Conservation (phyloP, 2,113 vertebrate genomes). For the Protomyctophum bolini region DNA sequence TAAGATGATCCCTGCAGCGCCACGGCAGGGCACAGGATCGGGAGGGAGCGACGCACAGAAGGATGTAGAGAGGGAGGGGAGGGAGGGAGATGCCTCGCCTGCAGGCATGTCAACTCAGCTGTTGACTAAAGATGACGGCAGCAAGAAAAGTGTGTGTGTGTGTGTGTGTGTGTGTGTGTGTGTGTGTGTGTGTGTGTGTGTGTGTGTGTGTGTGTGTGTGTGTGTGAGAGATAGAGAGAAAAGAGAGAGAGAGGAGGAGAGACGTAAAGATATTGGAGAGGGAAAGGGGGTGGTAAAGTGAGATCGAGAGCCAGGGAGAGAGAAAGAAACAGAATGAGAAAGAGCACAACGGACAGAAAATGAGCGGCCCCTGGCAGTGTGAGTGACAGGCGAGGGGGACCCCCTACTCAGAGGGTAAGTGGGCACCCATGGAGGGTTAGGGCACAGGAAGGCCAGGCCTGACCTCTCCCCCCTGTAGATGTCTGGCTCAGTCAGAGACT, state of each 20-base stretch:
- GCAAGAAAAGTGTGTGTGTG: conserved; percentile 40
- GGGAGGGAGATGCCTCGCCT: conserved; percentile 24
- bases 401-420: conserved; percentile 75
- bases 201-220: background rate
- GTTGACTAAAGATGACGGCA: conserved; percentile 60
- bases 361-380: conserved; percentile 26
- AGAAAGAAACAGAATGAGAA: conserved; percentile 21
- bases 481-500: conserved; percentile 61
- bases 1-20: conserved; percentile 70
- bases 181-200: conserved; percentile 6
- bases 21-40: conserved; percentile 56
- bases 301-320: background rate
- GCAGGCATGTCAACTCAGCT: conserved; percentile 71
- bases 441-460: conserved; percentile 69
- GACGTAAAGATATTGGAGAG: conserved; percentile 9
- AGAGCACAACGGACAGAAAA: conserved; percentile 27
- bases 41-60: conserved; percentile 39
- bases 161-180: background rate
- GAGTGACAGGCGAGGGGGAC: conserved; percentile 65
- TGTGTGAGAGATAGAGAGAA: background rate
- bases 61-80: conserved; percentile 23
- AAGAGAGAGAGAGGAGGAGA: background rate
- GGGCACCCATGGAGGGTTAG: conserved; percentile 69
- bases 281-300: background rate
- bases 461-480: conserved; percentile 64